Evolutionary conservation across 1,140 invertebrate species (phyloP).

Genomic region (Sitophilus oryzae): DNA sequence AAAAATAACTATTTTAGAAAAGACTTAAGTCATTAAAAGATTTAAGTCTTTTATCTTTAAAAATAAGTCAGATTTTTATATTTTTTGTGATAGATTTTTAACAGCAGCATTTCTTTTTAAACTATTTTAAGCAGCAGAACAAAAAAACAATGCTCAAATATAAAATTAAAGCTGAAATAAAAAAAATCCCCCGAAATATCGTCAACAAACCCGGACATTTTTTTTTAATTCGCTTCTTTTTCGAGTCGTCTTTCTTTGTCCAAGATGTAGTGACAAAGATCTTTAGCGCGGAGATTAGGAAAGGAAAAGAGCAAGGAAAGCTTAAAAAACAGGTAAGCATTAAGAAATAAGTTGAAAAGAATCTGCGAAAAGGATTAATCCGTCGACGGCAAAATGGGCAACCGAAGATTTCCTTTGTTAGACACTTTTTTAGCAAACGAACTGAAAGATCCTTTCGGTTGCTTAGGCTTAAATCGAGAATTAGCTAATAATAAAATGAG

Average conservation of each 20-base stretch:
- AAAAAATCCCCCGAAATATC: too few species aligned
- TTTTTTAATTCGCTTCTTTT: neutral
- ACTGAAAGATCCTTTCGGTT: neutral
- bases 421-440: neutral
- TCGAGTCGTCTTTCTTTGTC: neutral
- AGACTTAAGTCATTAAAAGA: neutral
- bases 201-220: slow-evolving; percentile 1
- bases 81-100: neutral
- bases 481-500: too few species aligned
- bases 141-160: neutral
- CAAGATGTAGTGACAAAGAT: slow-evolving; percentile 1
- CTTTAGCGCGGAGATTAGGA: slow-evolving; percentile 1
- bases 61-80: neutral
- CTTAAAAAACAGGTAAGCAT: slow-evolving; percentile 9
- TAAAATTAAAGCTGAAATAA: neutral
- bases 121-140: neutral
- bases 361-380: slow-evolving; percentile 6
- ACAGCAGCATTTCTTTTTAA: neutral
- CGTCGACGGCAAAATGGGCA: slow-evolving; percentile 1
- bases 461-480: too few species aligned
- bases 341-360: slow-evolving; percentile 2
- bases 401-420: neutral
- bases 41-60: neutral
- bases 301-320: neutral
- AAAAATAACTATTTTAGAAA: neutral